These are phyloP conservation scores for Agapornis roseicollis DNA, from an alignment of 2,113 vertebrate species.

Conservation along the genomic window DNA sequence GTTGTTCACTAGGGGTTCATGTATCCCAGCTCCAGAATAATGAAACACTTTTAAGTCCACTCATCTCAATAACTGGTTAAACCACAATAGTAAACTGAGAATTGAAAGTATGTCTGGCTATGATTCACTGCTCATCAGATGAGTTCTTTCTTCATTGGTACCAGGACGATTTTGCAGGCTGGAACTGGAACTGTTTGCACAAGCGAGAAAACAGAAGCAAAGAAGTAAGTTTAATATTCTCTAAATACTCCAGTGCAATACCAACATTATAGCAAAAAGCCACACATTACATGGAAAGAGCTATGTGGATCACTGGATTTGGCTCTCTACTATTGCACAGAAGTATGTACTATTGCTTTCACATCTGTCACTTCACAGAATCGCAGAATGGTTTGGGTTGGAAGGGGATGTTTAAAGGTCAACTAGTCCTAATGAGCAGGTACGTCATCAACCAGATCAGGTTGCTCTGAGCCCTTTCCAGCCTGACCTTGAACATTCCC, in stretches of 20 bases:
- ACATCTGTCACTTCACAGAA: background rate
- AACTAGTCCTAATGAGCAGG: background rate
- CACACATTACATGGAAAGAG: background rate
- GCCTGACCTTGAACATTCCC: background rate
- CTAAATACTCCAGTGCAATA: background rate
- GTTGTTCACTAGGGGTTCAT: background rate
- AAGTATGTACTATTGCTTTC: background rate
- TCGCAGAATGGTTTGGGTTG: background rate
- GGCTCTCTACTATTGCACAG: background rate
- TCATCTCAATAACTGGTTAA: background rate
- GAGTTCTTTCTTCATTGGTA: conserved; percentile 64
- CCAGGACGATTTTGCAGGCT: background rate
- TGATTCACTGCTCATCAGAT: conserved; percentile 55
- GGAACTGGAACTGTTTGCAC: conserved; percentile 61
- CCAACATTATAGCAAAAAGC: background rate
- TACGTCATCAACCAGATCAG: background rate
- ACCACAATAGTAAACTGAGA: background rate
- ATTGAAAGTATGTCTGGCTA: background rate
- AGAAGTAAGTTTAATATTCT: background rate
- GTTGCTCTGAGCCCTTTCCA: background rate
- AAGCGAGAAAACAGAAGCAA: background rate
- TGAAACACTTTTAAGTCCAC: background rate
- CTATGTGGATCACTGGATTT: background rate
- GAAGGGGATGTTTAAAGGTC: background rate
- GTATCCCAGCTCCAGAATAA: background rate